Conservation (phyloP, 2,888 invertebrate genomes). For the Quadroppia sp. region DNA sequence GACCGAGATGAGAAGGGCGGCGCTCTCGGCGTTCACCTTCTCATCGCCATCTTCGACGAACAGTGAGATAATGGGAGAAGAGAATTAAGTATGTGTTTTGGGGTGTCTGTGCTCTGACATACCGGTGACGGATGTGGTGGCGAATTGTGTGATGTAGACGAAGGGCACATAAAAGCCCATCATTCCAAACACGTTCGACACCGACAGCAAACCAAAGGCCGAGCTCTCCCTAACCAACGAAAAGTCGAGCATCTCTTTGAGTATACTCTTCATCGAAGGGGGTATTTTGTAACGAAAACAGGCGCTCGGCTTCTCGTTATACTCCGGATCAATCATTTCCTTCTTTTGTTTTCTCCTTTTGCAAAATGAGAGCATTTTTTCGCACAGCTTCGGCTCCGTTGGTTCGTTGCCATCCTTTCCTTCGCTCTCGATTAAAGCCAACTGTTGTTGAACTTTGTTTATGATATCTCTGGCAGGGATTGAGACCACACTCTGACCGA, state of each 20-base stretch:
- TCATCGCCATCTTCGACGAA: constrained; percentile 39
- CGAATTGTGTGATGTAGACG: constrained; percentile 83
- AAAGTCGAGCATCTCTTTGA: constrained; percentile 85
- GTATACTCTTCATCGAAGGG: constrained; percentile 44
- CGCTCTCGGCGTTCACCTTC: constrained; percentile 53
- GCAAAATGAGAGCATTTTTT: constrained; percentile 13
- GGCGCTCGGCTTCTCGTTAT: neutral
- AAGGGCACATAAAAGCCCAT: constrained; percentile 95
- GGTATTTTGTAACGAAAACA: constrained; percentile 28
- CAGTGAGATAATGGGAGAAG: neutral
- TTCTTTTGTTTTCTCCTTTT: constrained; percentile 33
- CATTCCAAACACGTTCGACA: constrained; percentile 95
- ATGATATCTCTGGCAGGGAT: constrained; percentile 59
- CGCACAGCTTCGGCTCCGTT: constrained; percentile 38
- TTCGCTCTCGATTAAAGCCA: constrained; percentile 27
- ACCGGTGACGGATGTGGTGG: constrained; percentile 61
- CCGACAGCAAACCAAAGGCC: constrained; percentile 82
- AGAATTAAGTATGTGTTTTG: neutral
- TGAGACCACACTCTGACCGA: constrained; percentile 78
- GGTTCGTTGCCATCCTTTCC: constrained; percentile 41
- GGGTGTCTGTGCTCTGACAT: constrained; percentile 46
- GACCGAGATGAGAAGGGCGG: constrained; percentile 54
- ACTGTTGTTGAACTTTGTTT: constrained; percentile 40
- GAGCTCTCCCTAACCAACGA: constrained; percentile 76
- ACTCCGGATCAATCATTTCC: neutral